phyloP scores from a whole-genome alignment of 30 jellyfish, hydroid and myxozoan species.

The Cassiopea andromeda region DNA sequence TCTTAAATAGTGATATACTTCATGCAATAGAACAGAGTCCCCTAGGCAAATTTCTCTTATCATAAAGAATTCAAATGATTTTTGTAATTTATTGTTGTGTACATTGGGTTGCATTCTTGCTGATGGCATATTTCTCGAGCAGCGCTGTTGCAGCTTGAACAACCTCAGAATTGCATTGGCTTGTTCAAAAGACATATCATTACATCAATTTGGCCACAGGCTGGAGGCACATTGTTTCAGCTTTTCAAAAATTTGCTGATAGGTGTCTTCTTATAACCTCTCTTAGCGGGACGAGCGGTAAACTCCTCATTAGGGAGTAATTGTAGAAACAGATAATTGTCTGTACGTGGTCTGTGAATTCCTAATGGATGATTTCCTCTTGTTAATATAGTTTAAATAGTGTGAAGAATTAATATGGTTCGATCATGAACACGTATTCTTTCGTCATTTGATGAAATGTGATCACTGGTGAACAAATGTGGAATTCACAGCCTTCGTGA shows the following conservation, averaged over 20 bases:
- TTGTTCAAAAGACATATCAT: no score
- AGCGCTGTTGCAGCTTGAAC: no score
- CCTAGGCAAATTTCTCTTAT: no score
- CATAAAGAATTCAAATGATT: no score
- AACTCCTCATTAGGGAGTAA: slow-evolving; percentile 21
- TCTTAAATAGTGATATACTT: no score
- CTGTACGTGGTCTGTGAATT: background rate
- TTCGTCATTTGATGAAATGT: background rate
- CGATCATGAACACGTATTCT: background rate
- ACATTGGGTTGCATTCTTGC: no score
- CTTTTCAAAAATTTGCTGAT: background rate
- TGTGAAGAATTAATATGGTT: background rate
- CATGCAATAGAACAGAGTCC: no score
- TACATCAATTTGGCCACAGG: no score
- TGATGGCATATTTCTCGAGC: no score
- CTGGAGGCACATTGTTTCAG: background rate
- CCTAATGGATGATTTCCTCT: slow-evolving; percentile 34
- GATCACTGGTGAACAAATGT: background rate
- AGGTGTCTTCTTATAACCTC: background rate
- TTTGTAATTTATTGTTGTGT: no score
- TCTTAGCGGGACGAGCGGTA: background rate
- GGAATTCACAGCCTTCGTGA: background rate
- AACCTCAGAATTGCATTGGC: no score
- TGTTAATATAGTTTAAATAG: slow-evolving; percentile 2
- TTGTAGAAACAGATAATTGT: slow-evolving; percentile 21